phyloP scores from a whole-genome alignment of 2,797 vertebrate species.

The Melanotaenia nigrans region DNA sequence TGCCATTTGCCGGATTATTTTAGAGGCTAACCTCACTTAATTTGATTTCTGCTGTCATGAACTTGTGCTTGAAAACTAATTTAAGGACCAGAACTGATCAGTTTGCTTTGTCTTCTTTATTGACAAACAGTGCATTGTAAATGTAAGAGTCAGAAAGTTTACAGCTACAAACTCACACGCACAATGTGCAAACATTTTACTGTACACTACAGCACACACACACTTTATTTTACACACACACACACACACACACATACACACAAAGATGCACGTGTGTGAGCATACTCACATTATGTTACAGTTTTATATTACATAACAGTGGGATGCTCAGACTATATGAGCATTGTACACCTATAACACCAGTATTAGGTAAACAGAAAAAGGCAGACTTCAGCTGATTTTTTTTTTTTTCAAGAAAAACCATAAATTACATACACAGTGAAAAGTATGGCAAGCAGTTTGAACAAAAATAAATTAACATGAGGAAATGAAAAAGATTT shows the following conservation, averaged over 20 bases:
- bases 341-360: conserved; percentile 65
- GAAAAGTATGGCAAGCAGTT: conserved; percentile 59
- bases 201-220: conserved; percentile 71
- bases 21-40: not conserved
- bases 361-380: conserved; percentile 67
- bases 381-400: conserved; percentile 61
- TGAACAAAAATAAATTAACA: conserved; percentile 38
- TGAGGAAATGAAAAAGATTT: conserved; percentile 3
- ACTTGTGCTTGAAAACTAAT: not conserved
- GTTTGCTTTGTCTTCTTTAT: conserved; percentile 73
- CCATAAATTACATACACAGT: conserved; percentile 55
- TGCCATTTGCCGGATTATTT: not conserved
- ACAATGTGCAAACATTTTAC: conserved; percentile 77
- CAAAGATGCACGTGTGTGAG: conserved; percentile 51
- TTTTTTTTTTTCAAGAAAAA: conserved; percentile 57
- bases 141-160: conserved; percentile 75
- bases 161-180: conserved; percentile 76
- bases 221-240: conserved; percentile 51
- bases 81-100: conserved; percentile 7
- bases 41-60: not conserved
- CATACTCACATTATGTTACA: conserved; percentile 72
- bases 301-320: conserved; percentile 68
- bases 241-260: conserved; percentile 49
- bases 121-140: conserved; percentile 79
- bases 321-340: conserved; percentile 61